phyloP scores from a whole-genome alignment of 2,888 invertebrate species.

The Pteria penguin region DNA sequence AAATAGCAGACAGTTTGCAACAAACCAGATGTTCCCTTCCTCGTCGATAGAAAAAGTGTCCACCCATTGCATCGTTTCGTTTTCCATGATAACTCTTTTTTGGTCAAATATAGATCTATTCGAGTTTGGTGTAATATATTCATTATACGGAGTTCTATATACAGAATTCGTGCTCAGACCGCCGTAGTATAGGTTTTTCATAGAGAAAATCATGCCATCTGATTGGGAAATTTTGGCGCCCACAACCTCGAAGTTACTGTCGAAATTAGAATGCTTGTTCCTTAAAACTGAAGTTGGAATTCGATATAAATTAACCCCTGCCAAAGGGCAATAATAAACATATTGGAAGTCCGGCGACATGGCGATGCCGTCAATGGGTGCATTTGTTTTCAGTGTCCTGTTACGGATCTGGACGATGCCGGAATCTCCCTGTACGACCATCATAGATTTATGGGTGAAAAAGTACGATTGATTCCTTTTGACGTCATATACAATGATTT shows the following conservation, averaged over 20 bases:
- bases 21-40: constrained; percentile 66
- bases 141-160: constrained; percentile 37
- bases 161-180: constrained; percentile 59
- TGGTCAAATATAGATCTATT: constrained; percentile 1
- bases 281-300: constrained; percentile 59
- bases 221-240: constrained; percentile 60
- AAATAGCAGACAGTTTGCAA: constrained; percentile 60
- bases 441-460: constrained; percentile 60
- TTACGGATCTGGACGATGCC: constrained; percentile 45
- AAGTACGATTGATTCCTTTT: constrained; percentile 50
- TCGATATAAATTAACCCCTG: constrained; percentile 58
- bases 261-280: constrained; percentile 34
- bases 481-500: constrained; percentile 64
- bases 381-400: constrained; percentile 41
- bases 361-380: constrained; percentile 68
- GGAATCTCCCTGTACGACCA: constrained; percentile 46
- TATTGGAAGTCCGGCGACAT: constrained; percentile 65
- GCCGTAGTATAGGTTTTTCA: constrained; percentile 61
- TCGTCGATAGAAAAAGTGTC: constrained; percentile 65
- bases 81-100: constrained; percentile 30
- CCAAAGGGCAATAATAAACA: constrained; percentile 66
- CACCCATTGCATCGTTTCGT: constrained; percentile 63
- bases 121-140: not conserved
- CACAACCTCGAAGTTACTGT: constrained; percentile 48
- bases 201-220: constrained; percentile 63